Base-by-base conservation (phyloP, 2,797 vertebrate species). In the Molossus molossus region DNA sequence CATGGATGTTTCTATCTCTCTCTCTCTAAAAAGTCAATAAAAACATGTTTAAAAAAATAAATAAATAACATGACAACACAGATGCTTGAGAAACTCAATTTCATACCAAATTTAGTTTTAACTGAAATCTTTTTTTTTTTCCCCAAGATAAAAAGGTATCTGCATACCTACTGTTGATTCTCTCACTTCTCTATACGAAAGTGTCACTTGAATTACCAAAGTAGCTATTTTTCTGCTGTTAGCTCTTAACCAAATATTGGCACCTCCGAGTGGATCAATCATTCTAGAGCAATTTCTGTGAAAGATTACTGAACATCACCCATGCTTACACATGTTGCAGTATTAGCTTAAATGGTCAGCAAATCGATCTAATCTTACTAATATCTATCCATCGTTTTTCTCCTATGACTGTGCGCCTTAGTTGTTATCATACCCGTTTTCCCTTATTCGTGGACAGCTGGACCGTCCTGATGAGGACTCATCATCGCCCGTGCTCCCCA, bases 81-180 rank as follows among this genome's bases (percentile, higher is more conserved):
- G 21, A 79, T 60, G 73, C n/a, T 65, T 91, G 75, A 92, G 48
- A 95, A 81, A 55, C 3, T 90, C 7, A 25, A 11, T 83, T 92
- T 86, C 64, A 83, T 81, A 60, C 5, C 8, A 95, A 69, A 80
- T 84, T n/a, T 33, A 27, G 14, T 83, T 82, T 90, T 37, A 88
- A 91, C 76, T 91, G 27, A 10, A 76, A 86, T 57, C 8, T 20
- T 8, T 21, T 23, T 83, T 83, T 76, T 48, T 64, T 73, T 57
- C 29, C 18, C 18, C 7, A 25, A 82, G 27, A 87, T 73, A 57
- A 76, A 93, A 82, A 48, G n/a, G 2, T 21, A 57, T 62, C 9
- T 85, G 5, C 18, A 62, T 20, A 60, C 37, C 40, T n/a, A 50
- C 55, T 14, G 6, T 64, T n/a, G n/a, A n/a, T n/a, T n/a, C n/a